A percentile compares a stretch with the other conserved stretches of the same genome.
Conservation (phyloP, 92 coral and sea anemone species). For the Actinostola sp. region DNA sequence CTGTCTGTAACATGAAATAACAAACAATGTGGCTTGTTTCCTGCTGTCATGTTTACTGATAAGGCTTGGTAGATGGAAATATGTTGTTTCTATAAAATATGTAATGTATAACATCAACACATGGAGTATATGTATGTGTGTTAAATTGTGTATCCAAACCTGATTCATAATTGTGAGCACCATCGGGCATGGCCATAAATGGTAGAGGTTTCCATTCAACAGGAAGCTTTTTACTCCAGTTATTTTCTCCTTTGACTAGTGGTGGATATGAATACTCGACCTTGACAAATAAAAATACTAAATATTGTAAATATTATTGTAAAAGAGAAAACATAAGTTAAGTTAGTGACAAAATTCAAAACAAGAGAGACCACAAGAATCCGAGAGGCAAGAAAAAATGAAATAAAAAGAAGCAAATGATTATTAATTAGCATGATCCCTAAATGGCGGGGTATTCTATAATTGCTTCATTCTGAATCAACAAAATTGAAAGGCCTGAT, state of each 20-base stretch:
- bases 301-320: neutral
- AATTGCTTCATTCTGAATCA: too few species aligned
- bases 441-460: too few species aligned
- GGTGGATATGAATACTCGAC: conserved; percentile 83
- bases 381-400: too few species aligned
- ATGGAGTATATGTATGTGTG: neutral
- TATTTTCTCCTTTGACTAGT: conserved; percentile 47
- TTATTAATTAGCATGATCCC: too few species aligned
- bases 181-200: conserved; percentile 86
- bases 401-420: too few species aligned
- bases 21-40: conserved; percentile 53
- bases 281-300: conserved; percentile 31
- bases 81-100: conserved; percentile 47
- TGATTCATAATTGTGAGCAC: conserved; percentile 83
- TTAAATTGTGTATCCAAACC: conserved; percentile 25
- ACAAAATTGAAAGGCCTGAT: too few species aligned
- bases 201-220: conserved; percentile 78
- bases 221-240: conserved; percentile 59
- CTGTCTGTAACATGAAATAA: conserved; percentile 82
- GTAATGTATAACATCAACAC: neutral
- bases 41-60: conserved; percentile 8
- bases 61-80: conserved; percentile 69
- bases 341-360: neutral
- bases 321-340: neutral
- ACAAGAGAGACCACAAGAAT: too few species aligned